Conservation (phyloP, 2,797 vertebrate genomes). For the Ctenochaetus hawaiiensis region DNA sequence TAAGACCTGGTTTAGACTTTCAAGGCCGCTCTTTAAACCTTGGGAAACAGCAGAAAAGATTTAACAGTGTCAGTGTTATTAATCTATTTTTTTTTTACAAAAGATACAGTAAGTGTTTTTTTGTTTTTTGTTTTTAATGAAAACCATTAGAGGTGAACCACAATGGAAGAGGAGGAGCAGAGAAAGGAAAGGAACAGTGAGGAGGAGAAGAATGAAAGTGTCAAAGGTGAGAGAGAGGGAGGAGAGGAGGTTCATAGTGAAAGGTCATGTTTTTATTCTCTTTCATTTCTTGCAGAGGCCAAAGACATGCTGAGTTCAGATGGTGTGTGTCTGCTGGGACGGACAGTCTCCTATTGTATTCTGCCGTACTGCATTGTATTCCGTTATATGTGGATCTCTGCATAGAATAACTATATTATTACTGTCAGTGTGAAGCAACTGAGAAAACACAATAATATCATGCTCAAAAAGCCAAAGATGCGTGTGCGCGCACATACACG, state of each 20-base stretch:
- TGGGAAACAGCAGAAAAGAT: slow-evolving; percentile 35
- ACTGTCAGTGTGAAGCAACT: slow-evolving; percentile 30
- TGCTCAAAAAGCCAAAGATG: slow-evolving; percentile 38
- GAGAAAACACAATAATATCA: slow-evolving; percentile 39
- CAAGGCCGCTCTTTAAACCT: slow-evolving; percentile 13
- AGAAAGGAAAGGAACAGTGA: background rate
- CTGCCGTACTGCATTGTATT: slow-evolving; percentile 32
- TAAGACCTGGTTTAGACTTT: slow-evolving; percentile 43
- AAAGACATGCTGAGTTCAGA: slow-evolving; percentile 32
- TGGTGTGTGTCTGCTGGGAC: slow-evolving; percentile 40
- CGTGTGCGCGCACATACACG: background rate
- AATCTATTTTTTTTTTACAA: background rate
- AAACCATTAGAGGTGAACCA: slow-evolving; percentile 8
- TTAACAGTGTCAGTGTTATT: slow-evolving; percentile 22
- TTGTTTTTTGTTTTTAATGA: slow-evolving; percentile 7
- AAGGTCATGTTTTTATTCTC: slow-evolving; percentile 66
- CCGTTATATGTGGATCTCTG: slow-evolving; percentile 30
- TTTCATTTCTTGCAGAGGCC: slow-evolving; percentile 60
- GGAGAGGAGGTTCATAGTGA: slow-evolving; percentile 35
- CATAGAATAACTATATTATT: slow-evolving; percentile 42
- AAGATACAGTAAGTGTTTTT: background rate
- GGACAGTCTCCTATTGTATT: slow-evolving; percentile 31
- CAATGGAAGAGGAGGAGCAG: slow-evolving; percentile 19
- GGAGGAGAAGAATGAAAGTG: slow-evolving; percentile 23
- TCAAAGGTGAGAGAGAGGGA: slow-evolving; percentile 33